Evolutionary conservation across 2,888 invertebrate genomes (phyloP), one percentile per base, ranked within the genome.

Genomic region (Machimus atricapillus): DNA sequence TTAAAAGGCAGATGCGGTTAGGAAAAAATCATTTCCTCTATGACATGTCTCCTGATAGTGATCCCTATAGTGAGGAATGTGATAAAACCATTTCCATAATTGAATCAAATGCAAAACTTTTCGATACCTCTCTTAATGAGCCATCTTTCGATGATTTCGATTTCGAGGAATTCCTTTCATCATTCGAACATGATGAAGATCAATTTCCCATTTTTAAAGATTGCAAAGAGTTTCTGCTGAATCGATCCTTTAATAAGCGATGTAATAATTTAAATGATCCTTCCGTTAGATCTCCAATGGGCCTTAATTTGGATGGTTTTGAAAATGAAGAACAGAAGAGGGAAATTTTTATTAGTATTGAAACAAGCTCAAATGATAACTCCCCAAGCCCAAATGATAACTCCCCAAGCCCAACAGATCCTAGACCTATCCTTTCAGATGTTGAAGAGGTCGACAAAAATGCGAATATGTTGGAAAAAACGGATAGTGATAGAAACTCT

Each of bases 141-240:
- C 93, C 94, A 40, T 90, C 90, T 34, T 94, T 94, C 89, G 94
- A 94, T 91, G 94, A 95, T 90, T 94, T 93, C 89, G 92, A 93
- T 90, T 93, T 95, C 88, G 95, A 95, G 90, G 95, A 95, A 91
- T 94, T 95, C 90, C 94, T 95, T 92, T 94, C 94, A 89, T 94
- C 95, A 88, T 95, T 95, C 90, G 95, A 95, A 89, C 94, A 95
- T 90, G 93, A 91, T 82, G 87, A 87, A 82, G 91, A 92, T 89
- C 92, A 91, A 90, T 93, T 92, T 91, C 93, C 93, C 6, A 91
- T 93, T 87, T 92, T 94, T 88, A 93, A 92, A 90, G 92, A 92
- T 90, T 93, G 93, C 89, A 91, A 92, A 89, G 92, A 92, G 89
- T 91, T 92, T 89, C 89, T 93, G 58, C 89, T 86, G 40, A 81